These are phyloP conservation scores for Zygothrica quintamaculata DNA, from an alignment of 2,888 invertebrate species.

Conservation along the genomic window DNA sequence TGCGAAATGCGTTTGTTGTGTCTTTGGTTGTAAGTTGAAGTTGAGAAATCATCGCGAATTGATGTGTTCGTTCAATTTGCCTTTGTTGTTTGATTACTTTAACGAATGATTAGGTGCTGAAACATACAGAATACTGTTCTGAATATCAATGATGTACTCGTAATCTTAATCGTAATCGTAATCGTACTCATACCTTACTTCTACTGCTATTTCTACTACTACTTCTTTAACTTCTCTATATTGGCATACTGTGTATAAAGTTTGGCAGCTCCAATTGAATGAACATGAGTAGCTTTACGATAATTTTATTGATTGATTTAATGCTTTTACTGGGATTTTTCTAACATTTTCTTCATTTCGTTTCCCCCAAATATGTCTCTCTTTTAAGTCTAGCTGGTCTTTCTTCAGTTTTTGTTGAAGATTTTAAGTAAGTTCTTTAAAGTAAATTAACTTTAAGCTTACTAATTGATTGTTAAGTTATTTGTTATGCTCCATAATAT, in stretches of 20 bases:
- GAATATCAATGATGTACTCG: constrained; percentile 51
- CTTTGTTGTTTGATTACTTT: constrained; percentile 68
- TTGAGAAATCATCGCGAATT: constrained; percentile 63
- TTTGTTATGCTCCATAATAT: no score
- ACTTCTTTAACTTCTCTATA: no score
- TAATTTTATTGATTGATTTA: constrained; percentile 62
- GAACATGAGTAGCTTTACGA: constrained; percentile 48
- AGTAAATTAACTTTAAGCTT: no score
- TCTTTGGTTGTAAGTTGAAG: constrained; percentile 43
- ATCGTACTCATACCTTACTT: no score
- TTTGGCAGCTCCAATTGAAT: constrained; percentile 48
- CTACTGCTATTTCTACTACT: no score
- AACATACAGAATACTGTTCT: constrained; percentile 49
- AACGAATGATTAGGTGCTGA: constrained; percentile 62
- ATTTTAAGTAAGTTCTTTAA: no score
- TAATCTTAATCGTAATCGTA: no score
- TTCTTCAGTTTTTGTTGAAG: no score
- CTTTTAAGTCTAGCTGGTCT: no score
- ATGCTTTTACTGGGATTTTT: constrained; percentile 41
- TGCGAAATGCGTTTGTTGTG: constrained; percentile 68
- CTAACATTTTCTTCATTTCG: no score
- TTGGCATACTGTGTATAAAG: constrained; percentile 5
- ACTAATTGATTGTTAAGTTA: no score
- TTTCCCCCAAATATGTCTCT: no score
- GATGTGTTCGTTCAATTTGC: constrained; percentile 62